phyloP scores from a whole-genome alignment of 2,797 vertebrate species.

The Aplochiton taeniatus region DNA sequence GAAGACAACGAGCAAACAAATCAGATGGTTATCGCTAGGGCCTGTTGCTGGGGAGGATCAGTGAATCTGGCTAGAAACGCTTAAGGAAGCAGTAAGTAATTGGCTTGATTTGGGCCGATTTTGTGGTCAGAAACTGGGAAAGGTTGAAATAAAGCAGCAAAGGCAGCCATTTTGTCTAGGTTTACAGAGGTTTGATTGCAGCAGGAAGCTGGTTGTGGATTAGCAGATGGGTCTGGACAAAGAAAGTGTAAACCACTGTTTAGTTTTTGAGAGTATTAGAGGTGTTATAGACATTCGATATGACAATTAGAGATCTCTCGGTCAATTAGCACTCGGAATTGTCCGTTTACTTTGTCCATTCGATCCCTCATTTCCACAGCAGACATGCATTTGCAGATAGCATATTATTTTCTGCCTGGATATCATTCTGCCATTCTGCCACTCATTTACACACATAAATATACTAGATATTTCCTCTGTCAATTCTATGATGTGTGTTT shows the following conservation, averaged over 20 bases:
- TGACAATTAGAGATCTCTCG: conserved; percentile 43
- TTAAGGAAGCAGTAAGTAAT: conserved; percentile 77
- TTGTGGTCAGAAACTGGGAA: conserved; percentile 59
- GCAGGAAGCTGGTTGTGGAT: conserved; percentile 65
- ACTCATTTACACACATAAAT: no score
- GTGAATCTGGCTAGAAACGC: conserved; percentile 48
- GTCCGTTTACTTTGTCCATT: neutral
- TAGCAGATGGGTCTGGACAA: conserved; percentile 53
- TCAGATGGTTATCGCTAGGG: conserved; percentile 37
- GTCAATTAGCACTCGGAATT: neutral
- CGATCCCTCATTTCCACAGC: neutral
- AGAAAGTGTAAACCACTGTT: conserved; percentile 45
- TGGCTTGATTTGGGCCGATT: conserved; percentile 70
- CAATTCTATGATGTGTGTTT: no score
- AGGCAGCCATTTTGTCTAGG: conserved; percentile 54
- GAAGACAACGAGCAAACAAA: conserved; percentile 35
- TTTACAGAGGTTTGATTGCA: conserved; percentile 73
- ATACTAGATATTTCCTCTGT: no score
- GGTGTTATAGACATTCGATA: conserved; percentile 47
- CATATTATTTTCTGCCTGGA: no score
- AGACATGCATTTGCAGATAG: no score
- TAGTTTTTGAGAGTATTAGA: conserved; percentile 33
- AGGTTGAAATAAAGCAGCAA: conserved; percentile 73
- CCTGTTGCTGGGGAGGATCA: conserved; percentile 61
- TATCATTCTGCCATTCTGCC: no score